Evolutionary conservation across 2,888 invertebrate genomes (phyloP), one percentile per base, ranked within the genome.

Genomic region (Micropterix aruncella): DNA sequence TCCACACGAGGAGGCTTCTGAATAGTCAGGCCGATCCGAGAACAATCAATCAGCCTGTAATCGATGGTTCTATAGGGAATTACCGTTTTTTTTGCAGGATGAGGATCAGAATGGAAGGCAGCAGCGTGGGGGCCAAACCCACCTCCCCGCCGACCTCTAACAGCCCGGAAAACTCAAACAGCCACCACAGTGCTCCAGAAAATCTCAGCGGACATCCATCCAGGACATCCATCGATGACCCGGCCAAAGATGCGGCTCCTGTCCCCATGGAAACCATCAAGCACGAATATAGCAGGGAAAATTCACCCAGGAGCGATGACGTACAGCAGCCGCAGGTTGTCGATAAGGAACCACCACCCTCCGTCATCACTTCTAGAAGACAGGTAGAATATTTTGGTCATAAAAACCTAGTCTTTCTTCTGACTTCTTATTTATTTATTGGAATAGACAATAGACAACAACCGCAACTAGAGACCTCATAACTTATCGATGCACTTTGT

Each of bases 341-440:
- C n/a, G 50, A 51, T 4, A 51, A 48, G 12, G 53, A 56, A 3
- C 41, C 61, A 45, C 55, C 57, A n/a, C 62, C 61, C 46, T 65
- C 68, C 14, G 77, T 77, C 16, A 77, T 77, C 56, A 76, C 75
- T 9, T 64, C 70, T 18, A 66, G 75, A 7, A 68, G 75, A 44
- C 67, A 69, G 48, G n/a, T n/a, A n/a, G n/a, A n/a, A n/a, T n/a
- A n/a, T n/a, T n/a, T n/a, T n/a, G n/a, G n/a, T n/a, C n/a, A n/a
- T n/a, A n/a, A n/a, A n/a, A n/a, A n/a, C n/a, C n/a, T n/a, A n/a
- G n/a, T n/a, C n/a, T n/a, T n/a, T n/a, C n/a, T n/a, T n/a, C n/a
- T n/a, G n/a, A n/a, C n/a, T n/a, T n/a, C n/a, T n/a, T n/a, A n/a
- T n/a, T n/a, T n/a, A n/a, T n/a, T n/a, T n/a, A n/a, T n/a, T n/a